Conservation (phyloP, 1,140 invertebrate genomes). For the Dolichoris vasculosae region DNA sequence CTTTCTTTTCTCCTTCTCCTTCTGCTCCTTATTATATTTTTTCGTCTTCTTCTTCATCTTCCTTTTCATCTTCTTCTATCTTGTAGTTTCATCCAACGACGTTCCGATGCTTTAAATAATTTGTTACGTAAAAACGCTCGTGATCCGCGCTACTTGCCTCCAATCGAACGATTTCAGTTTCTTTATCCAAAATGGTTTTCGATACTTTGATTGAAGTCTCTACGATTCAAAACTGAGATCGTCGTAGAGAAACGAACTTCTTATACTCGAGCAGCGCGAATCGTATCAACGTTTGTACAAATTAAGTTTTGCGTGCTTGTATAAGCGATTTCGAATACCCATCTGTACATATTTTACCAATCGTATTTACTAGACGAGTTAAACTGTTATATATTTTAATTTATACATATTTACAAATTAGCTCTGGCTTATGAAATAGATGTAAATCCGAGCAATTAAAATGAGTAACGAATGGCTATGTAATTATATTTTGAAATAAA, state of each 20-base stretch:
- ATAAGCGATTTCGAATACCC: background rate
- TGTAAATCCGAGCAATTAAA: background rate
- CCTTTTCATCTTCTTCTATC: background rate
- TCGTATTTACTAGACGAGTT: background rate
- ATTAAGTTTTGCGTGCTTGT: background rate
- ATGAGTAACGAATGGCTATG: background rate
- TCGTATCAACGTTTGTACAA: too few species aligned
- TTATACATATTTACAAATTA: background rate
- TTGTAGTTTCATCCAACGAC: background rate
- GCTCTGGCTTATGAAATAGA: background rate
- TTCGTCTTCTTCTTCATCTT: background rate
- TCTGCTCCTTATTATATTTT: background rate
- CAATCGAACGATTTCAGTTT: background rate
- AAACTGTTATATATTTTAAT: background rate
- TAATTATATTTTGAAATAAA: background rate
- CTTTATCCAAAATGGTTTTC: background rate
- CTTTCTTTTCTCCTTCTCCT: background rate
- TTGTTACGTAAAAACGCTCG: constrained; percentile 1
- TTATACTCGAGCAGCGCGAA: background rate
- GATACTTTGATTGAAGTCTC: background rate
- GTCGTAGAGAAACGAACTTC: background rate
- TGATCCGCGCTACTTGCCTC: background rate
- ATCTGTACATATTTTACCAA: background rate
- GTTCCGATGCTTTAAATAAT: constrained; percentile 4
- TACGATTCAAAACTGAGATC: background rate